Evolutionary conservation across 2,888 invertebrate species (phyloP).

Genomic region (Myathropa florea): DNA sequence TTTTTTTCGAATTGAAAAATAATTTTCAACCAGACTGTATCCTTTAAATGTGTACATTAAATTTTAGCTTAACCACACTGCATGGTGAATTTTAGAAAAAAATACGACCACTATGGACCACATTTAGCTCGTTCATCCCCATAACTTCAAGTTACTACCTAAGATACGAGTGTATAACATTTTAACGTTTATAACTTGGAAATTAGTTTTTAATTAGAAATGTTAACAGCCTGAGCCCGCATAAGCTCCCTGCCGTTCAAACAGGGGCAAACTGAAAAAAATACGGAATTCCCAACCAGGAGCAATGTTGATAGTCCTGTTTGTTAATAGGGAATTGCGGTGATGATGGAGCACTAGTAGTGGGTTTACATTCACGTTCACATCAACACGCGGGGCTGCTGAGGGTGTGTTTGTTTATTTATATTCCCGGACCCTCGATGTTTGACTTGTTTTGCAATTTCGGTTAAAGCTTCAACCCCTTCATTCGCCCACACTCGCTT

Average conservation of each 20-base stretch:
- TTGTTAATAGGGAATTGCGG: background rate
- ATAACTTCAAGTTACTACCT: background rate
- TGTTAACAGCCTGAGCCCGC: background rate
- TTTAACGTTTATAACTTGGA: background rate
- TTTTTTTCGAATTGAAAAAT: too few species aligned
- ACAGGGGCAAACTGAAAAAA: background rate
- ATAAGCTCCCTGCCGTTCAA: background rate
- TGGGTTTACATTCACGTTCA: background rate
- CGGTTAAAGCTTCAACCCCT: background rate
- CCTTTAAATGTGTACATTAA: background rate
- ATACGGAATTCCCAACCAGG: background rate
- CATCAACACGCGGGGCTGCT: background rate
- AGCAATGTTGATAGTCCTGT: background rate
- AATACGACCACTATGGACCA: background rate
- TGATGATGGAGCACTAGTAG: background rate
- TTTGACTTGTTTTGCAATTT: slow-evolving; percentile 6
- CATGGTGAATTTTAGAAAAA: background rate
- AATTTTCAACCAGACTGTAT: background rate
- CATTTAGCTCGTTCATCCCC: background rate
- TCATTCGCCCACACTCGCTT: too few species aligned
- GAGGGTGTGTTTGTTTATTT: background rate
- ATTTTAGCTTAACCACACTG: background rate
- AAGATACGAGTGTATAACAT: background rate
- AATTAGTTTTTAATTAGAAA: slow-evolving; percentile 6
- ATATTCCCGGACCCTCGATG: background rate